Conservation (phyloP, 1,140 invertebrate genomes). For the Leptopilina boulardi region DNA sequence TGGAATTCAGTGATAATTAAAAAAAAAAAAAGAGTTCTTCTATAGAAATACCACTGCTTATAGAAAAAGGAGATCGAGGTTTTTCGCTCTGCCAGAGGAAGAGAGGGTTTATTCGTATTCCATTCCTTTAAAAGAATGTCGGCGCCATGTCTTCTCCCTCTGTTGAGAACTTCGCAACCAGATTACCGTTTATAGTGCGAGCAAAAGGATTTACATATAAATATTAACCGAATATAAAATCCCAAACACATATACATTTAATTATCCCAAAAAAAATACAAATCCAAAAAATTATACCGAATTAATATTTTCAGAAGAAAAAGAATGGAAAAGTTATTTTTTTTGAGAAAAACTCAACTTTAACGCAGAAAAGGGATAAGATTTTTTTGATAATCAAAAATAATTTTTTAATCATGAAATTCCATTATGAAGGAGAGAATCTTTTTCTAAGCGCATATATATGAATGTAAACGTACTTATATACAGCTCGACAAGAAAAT, state of each 20-base stretch:
- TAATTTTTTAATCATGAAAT: conserved; percentile 44
- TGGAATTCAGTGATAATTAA: not conserved
- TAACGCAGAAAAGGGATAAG: no score
- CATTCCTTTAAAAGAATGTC: conserved; percentile 38
- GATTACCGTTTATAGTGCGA: conserved; percentile 32
- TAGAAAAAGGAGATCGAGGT: conserved; percentile 20
- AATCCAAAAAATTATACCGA: conserved; percentile 43
- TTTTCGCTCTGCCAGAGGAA: no score
- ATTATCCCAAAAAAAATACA: not conserved
- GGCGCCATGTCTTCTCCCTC: conserved; percentile 39
- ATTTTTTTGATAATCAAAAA: no score
- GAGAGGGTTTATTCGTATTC: conserved; percentile 15
- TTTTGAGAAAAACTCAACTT: no score
- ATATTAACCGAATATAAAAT: not conserved
- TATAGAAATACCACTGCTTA: not conserved
- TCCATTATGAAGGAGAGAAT: conserved; percentile 40
- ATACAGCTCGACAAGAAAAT: conserved; percentile 59
- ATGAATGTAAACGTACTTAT: conserved; percentile 47
- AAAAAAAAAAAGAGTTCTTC: not conserved
- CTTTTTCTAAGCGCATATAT: conserved; percentile 17
- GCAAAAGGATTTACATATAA: conserved; percentile 2
- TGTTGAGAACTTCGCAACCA: conserved; percentile 9
- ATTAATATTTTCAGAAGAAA: no score
- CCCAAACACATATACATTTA: conserved; percentile 21
- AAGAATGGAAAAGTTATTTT: no score